Percentiles rank a stretch among this genome's conserved stretches.
Conservation (phyloP, 1,140 invertebrate genomes). For the Drosophila repletoides region DNA sequence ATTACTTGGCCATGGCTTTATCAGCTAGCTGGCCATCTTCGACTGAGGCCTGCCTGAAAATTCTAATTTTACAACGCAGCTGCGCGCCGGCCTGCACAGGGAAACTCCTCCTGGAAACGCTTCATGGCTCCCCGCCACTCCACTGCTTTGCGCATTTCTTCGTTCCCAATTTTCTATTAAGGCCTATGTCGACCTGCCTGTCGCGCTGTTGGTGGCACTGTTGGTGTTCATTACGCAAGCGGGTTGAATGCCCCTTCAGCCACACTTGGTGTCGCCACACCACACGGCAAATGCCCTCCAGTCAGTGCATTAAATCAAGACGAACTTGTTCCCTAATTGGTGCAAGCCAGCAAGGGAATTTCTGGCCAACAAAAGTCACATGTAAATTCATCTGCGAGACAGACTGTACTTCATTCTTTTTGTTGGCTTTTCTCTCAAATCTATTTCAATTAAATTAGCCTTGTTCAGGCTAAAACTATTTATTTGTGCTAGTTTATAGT, state of each 20-base stretch:
- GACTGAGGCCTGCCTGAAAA: constrained; percentile 38
- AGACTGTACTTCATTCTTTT: no score
- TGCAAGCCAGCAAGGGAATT: constrained; percentile 42
- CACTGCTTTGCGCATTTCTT: neutral
- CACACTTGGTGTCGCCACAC: constrained; percentile 20
- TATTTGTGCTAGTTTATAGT: no score
- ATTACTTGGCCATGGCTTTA: constrained; percentile 53
- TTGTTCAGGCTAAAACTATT: no score
- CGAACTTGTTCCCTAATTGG: constrained; percentile 58
- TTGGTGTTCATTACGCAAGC: constrained; percentile 79
- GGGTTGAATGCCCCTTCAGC: constrained; percentile 67
- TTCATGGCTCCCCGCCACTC: neutral
- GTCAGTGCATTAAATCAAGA: constrained; percentile 53
- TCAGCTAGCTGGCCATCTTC: constrained; percentile 44
- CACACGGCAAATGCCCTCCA: constrained; percentile 41
- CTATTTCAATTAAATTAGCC: no score
- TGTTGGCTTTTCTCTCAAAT: no score
- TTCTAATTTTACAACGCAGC: constrained; percentile 77
- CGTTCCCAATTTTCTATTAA: constrained; percentile 3
- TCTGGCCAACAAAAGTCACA: constrained; percentile 28
- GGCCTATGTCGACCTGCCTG: constrained; percentile 37
- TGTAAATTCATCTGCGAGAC: neutral
- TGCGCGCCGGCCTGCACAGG: constrained; percentile 55
- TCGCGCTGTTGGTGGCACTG: constrained; percentile 72
- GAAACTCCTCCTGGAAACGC: constrained; percentile 13